phyloP scores from a whole-genome alignment of 92 coral and sea anemone genomes.

The Umimayanthus chanpuru region DNA sequence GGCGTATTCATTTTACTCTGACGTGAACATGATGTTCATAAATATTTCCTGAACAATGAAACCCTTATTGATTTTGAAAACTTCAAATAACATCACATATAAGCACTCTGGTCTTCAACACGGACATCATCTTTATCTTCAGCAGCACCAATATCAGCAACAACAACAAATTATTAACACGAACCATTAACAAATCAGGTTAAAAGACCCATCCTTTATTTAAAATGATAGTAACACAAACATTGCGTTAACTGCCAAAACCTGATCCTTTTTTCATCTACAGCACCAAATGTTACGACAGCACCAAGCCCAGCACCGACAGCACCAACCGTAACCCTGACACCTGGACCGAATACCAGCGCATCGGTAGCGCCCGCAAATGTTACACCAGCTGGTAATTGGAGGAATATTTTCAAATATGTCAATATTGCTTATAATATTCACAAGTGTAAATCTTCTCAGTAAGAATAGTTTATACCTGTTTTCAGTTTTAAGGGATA shows the following conservation, averaged over 20 bases:
- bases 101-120: too few relatives aligned
- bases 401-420: neutral
- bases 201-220: neutral
- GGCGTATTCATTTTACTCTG: neutral
- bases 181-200: too few relatives aligned
- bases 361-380: neutral
- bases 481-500: too few relatives aligned
- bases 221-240: too few relatives aligned
- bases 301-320: neutral
- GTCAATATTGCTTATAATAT: neutral
- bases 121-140: neutral
- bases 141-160: neutral
- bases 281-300: neutral
- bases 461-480: neutral
- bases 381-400: neutral
- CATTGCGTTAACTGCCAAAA: neutral
- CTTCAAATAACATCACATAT: too few relatives aligned
- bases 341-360: neutral
- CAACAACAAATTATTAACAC: too few relatives aligned
- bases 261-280: neutral
- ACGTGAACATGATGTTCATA: too few relatives aligned
- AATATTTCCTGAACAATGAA: neutral
- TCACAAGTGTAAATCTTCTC: neutral
- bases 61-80: neutral
- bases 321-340: neutral